Evolutionary conservation across 2,113 vertebrate species (phyloP), one percentile per base, ranked within the genome.

Genomic region (Erythrocebus patas): DNA sequence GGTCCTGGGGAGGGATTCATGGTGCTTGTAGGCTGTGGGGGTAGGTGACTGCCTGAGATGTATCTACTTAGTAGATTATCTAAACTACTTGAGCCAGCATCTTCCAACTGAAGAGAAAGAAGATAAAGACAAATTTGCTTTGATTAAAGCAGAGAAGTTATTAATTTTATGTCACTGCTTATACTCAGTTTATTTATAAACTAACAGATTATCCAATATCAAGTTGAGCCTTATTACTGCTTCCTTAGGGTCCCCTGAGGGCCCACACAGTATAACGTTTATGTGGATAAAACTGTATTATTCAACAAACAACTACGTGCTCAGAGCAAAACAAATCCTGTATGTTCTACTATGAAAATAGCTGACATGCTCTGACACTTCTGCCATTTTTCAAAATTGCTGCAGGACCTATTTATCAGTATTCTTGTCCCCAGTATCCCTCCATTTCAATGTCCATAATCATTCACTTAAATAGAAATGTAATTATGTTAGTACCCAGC

Each of bases 1-100:
- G 99, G 99, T 96, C 99, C 99, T 32, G 99, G 99, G 82, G 99
- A 99, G 23, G 99, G 99, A 98, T 99, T 99, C 99, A 99, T 99
- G 97, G 99, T 99, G 96, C 99, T 98, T 66, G 98, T 98, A 40
- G 99, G 98, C 18, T 99, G 98, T 72, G 99, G 99, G 72, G 99
- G 99, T 85, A 99, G 99, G n/a, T 99, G 99, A 98, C 99, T 99
- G 98, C 99, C 99, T 95, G 99, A 99, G 95, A 99, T 99, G 97
- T 99, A 99, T 92, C 99, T 99, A 94, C 99, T 99, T 87, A 99
- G 98, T 87, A 99, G 98, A 98, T 99, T 99, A 98, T 99, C 99
- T 95, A 99, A 99, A 98, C 97, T 99, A 98, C 98, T 99, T 73
- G 99, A 99, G 88, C 99, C 99, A 89, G 99, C 99, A 98, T 99